phyloP scores from a whole-genome alignment of 2,888 invertebrate genomes.

The Andrena camellia region DNA sequence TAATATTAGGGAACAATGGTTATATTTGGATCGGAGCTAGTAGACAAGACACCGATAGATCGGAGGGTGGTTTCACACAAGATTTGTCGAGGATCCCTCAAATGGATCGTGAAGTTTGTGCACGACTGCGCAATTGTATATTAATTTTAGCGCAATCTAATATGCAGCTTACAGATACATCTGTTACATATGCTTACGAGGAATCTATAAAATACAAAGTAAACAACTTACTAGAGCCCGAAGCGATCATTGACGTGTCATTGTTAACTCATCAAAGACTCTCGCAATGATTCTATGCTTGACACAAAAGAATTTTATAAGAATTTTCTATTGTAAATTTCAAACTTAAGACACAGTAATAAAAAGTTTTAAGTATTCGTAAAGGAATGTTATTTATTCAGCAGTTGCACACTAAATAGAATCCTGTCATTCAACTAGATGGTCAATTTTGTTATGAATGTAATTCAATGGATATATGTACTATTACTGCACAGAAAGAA shows the following conservation, averaged over 20 bases:
- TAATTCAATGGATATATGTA: no score
- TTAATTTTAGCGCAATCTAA: constrained; percentile 93
- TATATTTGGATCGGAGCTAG: constrained; percentile 96
- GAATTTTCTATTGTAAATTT: constrained; percentile 11
- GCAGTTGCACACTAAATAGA: neutral
- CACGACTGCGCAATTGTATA: constrained; percentile 95
- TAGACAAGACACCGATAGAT: constrained; percentile 88
- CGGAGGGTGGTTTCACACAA: constrained; percentile 91
- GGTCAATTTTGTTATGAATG: no score
- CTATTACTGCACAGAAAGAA: no score
- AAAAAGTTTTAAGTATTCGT: constrained; percentile 15
- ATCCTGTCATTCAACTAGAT: no score
- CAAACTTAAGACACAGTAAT: constrained; percentile 19
- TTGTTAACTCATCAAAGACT: constrained; percentile 92
- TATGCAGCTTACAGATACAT: constrained; percentile 96
- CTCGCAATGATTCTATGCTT: constrained; percentile 39
- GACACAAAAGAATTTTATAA: neutral
- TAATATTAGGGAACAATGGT: constrained; percentile 98
- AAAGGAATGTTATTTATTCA: constrained; percentile 12
- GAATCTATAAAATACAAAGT: constrained; percentile 94
- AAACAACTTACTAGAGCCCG: constrained; percentile 92
- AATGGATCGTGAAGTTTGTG: constrained; percentile 94
- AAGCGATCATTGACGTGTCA: constrained; percentile 94
- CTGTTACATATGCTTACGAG: constrained; percentile 95
- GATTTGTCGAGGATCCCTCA: constrained; percentile 89